These are phyloP conservation scores for Leptinotarsa tumamoca DNA, from an alignment of 2,888 invertebrate species.

Conservation along the genomic window DNA sequence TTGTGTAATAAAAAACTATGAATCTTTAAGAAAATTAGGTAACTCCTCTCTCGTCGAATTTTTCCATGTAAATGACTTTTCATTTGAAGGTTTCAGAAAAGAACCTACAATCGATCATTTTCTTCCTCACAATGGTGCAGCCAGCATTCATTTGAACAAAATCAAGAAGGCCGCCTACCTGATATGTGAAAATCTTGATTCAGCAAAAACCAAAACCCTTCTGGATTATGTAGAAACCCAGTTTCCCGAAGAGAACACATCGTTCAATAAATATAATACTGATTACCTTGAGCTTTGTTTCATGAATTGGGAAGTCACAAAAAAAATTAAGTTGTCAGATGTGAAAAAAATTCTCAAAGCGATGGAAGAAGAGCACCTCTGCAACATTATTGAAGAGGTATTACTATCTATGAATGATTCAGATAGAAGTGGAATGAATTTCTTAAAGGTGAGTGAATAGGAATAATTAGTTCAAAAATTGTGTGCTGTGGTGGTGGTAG, in stretches of 20 bases:
- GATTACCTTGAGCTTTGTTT: conserved; percentile 60
- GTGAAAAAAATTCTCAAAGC: conserved; percentile 54
- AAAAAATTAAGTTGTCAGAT: conserved; percentile 52
- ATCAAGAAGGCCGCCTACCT: conserved; percentile 66
- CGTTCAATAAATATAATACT: conserved; percentile 44
- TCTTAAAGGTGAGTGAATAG: not conserved
- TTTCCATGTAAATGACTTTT: not conserved
- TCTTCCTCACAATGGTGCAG: conserved; percentile 44
- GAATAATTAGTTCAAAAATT: no score
- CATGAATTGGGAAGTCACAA: conserved; percentile 56
- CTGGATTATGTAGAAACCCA: conserved; percentile 48
- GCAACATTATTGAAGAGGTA: conserved; percentile 36
- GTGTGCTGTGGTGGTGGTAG: no score
- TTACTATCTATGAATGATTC: conserved; percentile 8
- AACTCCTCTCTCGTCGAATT: conserved; percentile 1
- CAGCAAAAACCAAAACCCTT: conserved; percentile 56
- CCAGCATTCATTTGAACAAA: conserved; percentile 62
- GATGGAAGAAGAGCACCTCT: conserved; percentile 51
- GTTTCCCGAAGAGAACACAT: conserved; percentile 46
- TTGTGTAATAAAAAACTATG: conserved; percentile 67
- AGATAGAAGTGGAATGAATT: not conserved
- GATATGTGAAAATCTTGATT: conserved; percentile 65
- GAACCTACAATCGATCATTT: conserved; percentile 46
- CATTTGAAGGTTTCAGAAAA: conserved; percentile 51
- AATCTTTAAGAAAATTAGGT: conserved; percentile 51